Evolutionary conservation across 2,113 vertebrate species (phyloP), one percentile per base, ranked within the genome.

Genomic region (Oceanites oceanicus): DNA sequence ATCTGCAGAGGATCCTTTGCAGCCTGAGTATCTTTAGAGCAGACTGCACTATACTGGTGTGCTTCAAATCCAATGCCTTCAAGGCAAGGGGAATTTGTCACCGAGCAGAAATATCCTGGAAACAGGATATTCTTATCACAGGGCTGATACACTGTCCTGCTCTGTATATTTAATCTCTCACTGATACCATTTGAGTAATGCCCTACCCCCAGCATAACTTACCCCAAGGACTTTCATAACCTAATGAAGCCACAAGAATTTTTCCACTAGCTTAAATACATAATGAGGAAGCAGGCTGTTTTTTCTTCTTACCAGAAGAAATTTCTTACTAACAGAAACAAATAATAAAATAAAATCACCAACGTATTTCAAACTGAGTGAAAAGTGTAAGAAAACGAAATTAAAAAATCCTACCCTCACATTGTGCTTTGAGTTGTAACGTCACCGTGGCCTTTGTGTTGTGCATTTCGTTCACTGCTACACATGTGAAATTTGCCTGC

Each of bases 401-500:
- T 0, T 0, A 65, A 62, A 87, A 75, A 36, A 18, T 72, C 87
- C 38, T 92, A 97, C n/a, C 81, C 91, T 97, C 93, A 91, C 61
- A 59, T 61, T 73, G 53, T 17, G 40, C 68, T 96, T 95, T 97
- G 38, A 86, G 66, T n/a, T 30, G 55, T 16, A 98, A 90, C 0
- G 18, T 97, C n/a, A 97, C 7, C 0, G 23, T 73, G 65, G 44
- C 93, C 21, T 0, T 94, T 61, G 19, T 90, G 26, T 66, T 13
- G 15, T 40, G 45, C 13, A 68, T 61, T 14, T 22, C 2, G 4
- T 98, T 98, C 55, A 86, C 0, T 0, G 72, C 97, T 50, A 96
- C 3, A 20, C 98, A 98, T 0, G 95, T 84, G 30, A 97, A 98
- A 66, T 77, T 58, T 44, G 81, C 76, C 16, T 70, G 71, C 21